Conservation (phyloP, 2,888 invertebrate genomes). For the Sericinus montela region DNA sequence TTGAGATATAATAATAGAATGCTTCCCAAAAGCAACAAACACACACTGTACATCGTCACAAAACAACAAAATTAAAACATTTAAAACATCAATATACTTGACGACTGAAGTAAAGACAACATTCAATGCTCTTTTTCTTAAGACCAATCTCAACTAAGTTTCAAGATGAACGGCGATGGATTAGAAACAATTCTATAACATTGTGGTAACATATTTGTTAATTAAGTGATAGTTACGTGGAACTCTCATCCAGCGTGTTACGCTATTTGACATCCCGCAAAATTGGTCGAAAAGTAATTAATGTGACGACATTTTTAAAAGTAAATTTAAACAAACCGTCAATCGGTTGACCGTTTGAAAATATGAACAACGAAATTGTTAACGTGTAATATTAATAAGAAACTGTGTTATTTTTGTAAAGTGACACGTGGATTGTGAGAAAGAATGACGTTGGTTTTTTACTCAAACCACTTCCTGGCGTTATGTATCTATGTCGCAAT, state of each 20-base stretch:
- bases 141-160: too few relatives aligned
- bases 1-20: too few relatives aligned
- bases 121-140: too few relatives aligned
- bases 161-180: neutral
- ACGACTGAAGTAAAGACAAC: too few relatives aligned
- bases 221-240: neutral
- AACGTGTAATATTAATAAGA: slow-evolving; percentile 15
- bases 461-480: slow-evolving; percentile 10
- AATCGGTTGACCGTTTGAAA: slow-evolving; percentile 15
- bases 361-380: slow-evolving; percentile 31
- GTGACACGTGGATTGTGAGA: neutral
- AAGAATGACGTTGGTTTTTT: slow-evolving; percentile 2
- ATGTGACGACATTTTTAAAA: slow-evolving; percentile 29
- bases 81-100: too few relatives aligned
- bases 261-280: slow-evolving; percentile 48
- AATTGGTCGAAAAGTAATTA: slow-evolving; percentile 64
- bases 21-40: too few relatives aligned
- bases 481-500: neutral
- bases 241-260: neutral
- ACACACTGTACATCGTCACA: too few relatives aligned
- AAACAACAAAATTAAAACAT: too few relatives aligned
- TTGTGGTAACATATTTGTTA: neutral
- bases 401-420: slow-evolving; percentile 4
- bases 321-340: slow-evolving; percentile 2
- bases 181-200: neutral